Conservation (phyloP, 2,888 invertebrate species). For the Agapostemon virescens region DNA sequence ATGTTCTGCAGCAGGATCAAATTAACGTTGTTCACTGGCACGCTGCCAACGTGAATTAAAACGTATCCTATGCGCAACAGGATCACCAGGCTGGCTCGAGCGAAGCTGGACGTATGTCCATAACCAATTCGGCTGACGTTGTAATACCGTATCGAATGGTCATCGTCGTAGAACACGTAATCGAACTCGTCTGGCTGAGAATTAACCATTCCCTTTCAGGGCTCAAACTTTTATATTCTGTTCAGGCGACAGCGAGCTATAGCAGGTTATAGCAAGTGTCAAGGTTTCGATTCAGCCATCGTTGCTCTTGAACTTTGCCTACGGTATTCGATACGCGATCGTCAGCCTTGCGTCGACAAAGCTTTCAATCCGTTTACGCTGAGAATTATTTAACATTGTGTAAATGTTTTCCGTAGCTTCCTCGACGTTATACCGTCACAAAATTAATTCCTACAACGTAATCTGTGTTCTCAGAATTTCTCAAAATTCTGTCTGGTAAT, state of each 20-base stretch:
- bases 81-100: constrained; percentile 66
- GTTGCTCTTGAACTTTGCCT: not conserved
- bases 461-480: too few species aligned
- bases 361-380: too few species aligned
- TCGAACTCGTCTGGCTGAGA: constrained; percentile 15
- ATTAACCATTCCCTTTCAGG: constrained; percentile 23
- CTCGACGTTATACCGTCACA: too few species aligned
- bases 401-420: too few species aligned
- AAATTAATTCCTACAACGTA: too few species aligned
- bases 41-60: constrained; percentile 76
- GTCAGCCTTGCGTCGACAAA: not conserved
- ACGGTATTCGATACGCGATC: not conserved
- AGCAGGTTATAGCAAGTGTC: not conserved
- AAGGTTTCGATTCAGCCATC: too few species aligned
- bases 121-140: not conserved
- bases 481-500: too few species aligned
- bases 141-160: accelerated
- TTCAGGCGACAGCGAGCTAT: not conserved
- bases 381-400: too few species aligned
- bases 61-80: constrained; percentile 75
- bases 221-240: too few species aligned
- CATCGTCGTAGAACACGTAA: constrained; percentile 33
- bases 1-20: constrained; percentile 77
- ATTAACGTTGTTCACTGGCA: constrained; percentile 77
- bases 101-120: not conserved